Conservation (phyloP, 2,888 invertebrate genomes). For the Tinea semifulvella region DNA sequence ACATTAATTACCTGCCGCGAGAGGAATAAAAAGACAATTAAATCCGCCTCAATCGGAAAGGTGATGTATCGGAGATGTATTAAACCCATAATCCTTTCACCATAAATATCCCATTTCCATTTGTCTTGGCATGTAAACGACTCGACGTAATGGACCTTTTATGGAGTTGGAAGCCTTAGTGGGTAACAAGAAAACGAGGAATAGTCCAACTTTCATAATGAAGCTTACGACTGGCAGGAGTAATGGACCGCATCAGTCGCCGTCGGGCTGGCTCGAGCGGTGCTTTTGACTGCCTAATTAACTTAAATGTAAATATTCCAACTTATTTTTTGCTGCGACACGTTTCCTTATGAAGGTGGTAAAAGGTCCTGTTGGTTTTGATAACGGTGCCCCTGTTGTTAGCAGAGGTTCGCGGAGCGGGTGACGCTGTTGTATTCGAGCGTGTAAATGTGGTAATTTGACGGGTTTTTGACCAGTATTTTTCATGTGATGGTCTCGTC, state of each 20-base stretch:
- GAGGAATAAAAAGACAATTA: constrained; percentile 1
- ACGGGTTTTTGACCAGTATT: background rate
- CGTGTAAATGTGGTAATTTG: constrained; percentile 2
- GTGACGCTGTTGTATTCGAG: background rate
- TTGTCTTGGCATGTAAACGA: constrained; percentile 31
- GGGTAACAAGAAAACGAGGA: constrained; percentile 8
- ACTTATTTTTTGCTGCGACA: constrained; percentile 2
- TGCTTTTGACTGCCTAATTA: constrained; percentile 42
- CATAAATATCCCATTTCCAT: constrained; percentile 30
- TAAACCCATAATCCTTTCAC: constrained; percentile 19
- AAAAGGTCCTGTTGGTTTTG: too few relatives aligned
- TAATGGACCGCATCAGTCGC: constrained; percentile 32
- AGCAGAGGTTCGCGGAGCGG: background rate
- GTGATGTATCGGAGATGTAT: constrained; percentile 4
- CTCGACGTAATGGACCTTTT: constrained; percentile 30
- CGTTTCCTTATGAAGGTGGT: constrained; percentile 3
- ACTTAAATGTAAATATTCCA: constrained; percentile 23
- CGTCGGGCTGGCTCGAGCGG: constrained; percentile 25
- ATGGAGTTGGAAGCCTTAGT: constrained; percentile 24
- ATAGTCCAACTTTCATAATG: constrained; percentile 11
- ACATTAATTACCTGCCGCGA: background rate
- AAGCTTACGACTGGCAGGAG: constrained; percentile 15
- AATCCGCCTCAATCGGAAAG: background rate
- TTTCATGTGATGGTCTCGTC: background rate
- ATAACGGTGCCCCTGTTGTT: constrained; percentile 5